phyloP scores from a whole-genome alignment of 2,888 invertebrate genomes.

The Polietes domitor region DNA sequence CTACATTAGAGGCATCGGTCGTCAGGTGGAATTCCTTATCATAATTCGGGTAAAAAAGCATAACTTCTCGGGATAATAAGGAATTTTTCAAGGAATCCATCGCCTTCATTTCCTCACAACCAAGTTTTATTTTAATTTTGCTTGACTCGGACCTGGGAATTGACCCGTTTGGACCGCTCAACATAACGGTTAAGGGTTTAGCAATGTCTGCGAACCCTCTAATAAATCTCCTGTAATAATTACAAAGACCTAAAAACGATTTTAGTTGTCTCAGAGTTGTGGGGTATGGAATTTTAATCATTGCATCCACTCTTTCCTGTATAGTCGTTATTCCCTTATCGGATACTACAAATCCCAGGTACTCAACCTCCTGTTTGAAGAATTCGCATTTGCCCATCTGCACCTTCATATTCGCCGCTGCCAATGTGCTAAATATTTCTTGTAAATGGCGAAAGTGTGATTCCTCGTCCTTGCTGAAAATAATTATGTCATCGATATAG shows the following conservation, averaged over 20 bases:
- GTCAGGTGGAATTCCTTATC: conserved; percentile 8
- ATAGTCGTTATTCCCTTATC: background rate
- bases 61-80: too few species aligned
- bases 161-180: background rate
- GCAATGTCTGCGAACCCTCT: background rate
- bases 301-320: background rate
- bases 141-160: too few species aligned
- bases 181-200: background rate
- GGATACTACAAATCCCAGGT: background rate
- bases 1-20: conserved; percentile 2
- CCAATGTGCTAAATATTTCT: conserved; percentile 3
- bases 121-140: too few species aligned
- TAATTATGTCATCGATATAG: conserved; percentile 5
- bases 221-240: background rate
- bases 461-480: background rate
- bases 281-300: background rate
- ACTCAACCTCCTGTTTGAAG: background rate
- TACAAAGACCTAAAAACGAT: background rate
- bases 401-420: background rate
- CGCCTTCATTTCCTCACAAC: too few species aligned
- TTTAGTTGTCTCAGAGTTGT: background rate
- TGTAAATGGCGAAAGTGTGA: background rate
- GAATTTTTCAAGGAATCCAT: too few species aligned
- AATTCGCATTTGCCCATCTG: background rate
- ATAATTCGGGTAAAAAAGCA: background rate